These are phyloP conservation scores for Nephrotoma guestfalica DNA, from an alignment of 2,888 invertebrate genomes.

Conservation along the genomic window DNA sequence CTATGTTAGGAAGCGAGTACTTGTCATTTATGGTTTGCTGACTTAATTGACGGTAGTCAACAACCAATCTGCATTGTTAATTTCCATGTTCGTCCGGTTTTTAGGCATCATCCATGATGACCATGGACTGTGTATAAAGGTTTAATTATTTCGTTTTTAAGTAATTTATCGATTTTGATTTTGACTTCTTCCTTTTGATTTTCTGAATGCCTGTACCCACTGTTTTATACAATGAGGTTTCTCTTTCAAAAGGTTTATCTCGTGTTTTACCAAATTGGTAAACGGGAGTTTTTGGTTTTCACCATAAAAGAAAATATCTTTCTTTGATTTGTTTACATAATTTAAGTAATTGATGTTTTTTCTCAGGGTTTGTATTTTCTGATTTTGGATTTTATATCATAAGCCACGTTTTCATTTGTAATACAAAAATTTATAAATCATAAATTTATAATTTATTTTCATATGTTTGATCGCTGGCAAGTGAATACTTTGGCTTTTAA, in stretches of 20 bases:
- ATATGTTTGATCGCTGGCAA: no score
- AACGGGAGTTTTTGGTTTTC: no score
- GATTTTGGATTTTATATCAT: neutral
- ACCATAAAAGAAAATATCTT: no score
- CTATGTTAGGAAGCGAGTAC: slow-evolving; percentile 16
- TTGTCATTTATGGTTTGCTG: slow-evolving; percentile 16
- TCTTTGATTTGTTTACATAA: no score
- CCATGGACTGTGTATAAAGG: slow-evolving; percentile 12
- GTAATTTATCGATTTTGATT: neutral
- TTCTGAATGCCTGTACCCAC: neutral
- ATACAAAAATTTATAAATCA: neutral
- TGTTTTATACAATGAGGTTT: neutral
- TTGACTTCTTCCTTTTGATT: neutral
- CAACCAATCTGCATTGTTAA: slow-evolving; percentile 14
- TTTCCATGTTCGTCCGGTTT: slow-evolving; percentile 16
- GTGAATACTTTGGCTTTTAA: no score
- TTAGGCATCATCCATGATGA: slow-evolving; percentile 2
- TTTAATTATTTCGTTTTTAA: neutral
- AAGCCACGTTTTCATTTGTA: neutral
- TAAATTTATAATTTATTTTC: no score
- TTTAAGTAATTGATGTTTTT: no score
- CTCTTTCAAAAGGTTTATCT: no score
- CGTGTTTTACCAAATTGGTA: no score
- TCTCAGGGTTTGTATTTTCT: neutral
- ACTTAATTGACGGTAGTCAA: slow-evolving; percentile 11